These are phyloP conservation scores for Ormyrus labotus DNA, from an alignment of 2,888 invertebrate species.

Conservation along the genomic window DNA sequence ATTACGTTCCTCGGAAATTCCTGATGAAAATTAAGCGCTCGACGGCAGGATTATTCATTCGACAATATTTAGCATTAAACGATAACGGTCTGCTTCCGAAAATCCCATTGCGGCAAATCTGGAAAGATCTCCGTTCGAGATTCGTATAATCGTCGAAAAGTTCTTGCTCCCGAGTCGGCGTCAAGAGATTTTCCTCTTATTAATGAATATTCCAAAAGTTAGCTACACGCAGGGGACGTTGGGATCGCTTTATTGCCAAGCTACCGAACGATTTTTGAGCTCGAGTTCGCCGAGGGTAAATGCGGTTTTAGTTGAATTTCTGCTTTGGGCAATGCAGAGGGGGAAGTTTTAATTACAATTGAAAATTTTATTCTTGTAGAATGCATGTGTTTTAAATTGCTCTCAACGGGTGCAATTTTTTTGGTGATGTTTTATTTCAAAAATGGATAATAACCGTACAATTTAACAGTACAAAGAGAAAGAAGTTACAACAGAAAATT, in stretches of 20 bases:
- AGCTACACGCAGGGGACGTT: slow-evolving; percentile 11
- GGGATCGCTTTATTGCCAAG: background rate
- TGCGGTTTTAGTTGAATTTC: too few species aligned
- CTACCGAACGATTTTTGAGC: too few species aligned
- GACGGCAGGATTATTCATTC: slow-evolving; percentile 20
- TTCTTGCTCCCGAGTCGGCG: background rate
- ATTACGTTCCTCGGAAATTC: background rate
- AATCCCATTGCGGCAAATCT: slow-evolving; percentile 30
- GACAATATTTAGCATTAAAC: slow-evolving; percentile 34
- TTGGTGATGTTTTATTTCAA: too few species aligned
- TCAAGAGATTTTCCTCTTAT: slow-evolving; percentile 9
- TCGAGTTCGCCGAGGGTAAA: too few species aligned
- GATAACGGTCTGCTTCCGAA: background rate
- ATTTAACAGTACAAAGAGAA: too few species aligned
- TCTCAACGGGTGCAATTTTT: too few species aligned
- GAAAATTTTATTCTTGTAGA: too few species aligned
- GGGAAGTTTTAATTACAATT: too few species aligned
- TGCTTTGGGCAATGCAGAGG: too few species aligned
- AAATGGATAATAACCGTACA: too few species aligned
- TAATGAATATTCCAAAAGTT: slow-evolving; percentile 31
- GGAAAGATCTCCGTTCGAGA: slow-evolving; percentile 43
- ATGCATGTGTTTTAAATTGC: too few species aligned
- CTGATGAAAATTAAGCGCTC: background rate
- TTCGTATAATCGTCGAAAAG: slow-evolving; percentile 45
- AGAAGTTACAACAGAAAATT: too few species aligned